Conservation (phyloP, 2,113 vertebrate species). For the Fulmarus glacialis region DNA sequence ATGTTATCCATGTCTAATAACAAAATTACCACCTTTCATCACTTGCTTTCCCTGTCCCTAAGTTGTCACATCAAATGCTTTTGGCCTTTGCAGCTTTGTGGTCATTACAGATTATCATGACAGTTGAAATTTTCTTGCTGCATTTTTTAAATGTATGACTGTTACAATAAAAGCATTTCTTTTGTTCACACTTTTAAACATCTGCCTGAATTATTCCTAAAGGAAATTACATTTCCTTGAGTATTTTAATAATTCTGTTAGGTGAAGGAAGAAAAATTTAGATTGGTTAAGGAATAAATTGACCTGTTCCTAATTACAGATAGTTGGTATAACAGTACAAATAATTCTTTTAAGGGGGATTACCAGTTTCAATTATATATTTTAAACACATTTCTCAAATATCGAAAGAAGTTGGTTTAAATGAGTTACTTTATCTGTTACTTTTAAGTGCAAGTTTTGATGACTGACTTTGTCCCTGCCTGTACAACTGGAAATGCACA, state of each 20-base stretch:
- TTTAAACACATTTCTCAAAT: neutral
- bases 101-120: constrained; percentile 50
- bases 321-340: neutral
- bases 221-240: constrained; percentile 45
- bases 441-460: neutral
- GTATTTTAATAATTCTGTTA: neutral
- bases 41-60: constrained; percentile 8
- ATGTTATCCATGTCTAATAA: constrained; percentile 54
- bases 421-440: neutral
- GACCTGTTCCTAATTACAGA: neutral
- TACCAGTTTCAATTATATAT: neutral
- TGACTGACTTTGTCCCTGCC: neutral
- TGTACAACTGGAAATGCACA: neutral
- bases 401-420: neutral
- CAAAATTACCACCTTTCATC: constrained; percentile 28
- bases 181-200: constrained; percentile 47
- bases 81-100: constrained; percentile 35
- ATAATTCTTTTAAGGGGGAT: neutral
- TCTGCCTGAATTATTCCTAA: constrained; percentile 56
- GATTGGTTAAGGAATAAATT: neutral
- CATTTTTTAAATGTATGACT: constrained; percentile 40
- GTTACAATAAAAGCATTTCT: constrained; percentile 57
- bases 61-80: constrained; percentile 38
- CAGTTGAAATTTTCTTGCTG: constrained; percentile 66
- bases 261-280: neutral